Conservation (phyloP, 1,140 invertebrate species). For the Arion vulgaris region DNA sequence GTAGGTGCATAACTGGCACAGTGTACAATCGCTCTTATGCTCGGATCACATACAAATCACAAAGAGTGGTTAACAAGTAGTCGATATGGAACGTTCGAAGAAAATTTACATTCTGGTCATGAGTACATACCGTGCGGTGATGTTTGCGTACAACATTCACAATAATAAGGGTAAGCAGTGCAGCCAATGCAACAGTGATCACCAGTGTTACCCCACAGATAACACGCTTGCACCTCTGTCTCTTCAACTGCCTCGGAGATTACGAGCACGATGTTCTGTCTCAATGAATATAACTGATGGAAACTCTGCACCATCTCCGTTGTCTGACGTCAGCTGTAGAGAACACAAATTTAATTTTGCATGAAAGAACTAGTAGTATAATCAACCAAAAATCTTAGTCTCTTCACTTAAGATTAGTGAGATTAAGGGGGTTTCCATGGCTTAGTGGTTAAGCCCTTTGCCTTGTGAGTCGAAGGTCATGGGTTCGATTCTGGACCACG, state of each 20-base stretch:
- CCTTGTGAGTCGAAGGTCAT: too few species aligned
- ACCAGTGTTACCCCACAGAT: not conserved
- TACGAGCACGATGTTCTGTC: not conserved
- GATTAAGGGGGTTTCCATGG: too few species aligned
- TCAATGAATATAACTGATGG: conserved; percentile 8
- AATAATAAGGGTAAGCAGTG: not conserved
- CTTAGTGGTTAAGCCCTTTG: too few species aligned
- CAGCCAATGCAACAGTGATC: conserved; percentile 17
- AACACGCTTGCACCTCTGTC: not conserved
- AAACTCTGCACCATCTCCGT: conserved; percentile 6
- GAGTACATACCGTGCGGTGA: not conserved
- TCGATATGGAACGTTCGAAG: too few species aligned
- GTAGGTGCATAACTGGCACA: too few species aligned
- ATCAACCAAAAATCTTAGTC: too few species aligned
- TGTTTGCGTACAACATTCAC: not conserved
- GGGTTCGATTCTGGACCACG: too few species aligned
- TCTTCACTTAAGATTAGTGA: too few species aligned
- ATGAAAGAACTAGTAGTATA: not conserved
- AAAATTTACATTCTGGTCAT: too few species aligned
- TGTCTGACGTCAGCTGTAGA: not conserved
- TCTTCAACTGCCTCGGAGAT: not conserved
- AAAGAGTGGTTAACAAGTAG: too few species aligned
- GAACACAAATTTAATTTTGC: not conserved
- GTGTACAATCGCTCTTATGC: too few species aligned
- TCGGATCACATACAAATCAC: too few species aligned